Evolutionary conservation across 1,140 invertebrate species (phyloP), one percentile per base, ranked within the genome.

Genomic region (Octopus bimaculoides): DNA sequence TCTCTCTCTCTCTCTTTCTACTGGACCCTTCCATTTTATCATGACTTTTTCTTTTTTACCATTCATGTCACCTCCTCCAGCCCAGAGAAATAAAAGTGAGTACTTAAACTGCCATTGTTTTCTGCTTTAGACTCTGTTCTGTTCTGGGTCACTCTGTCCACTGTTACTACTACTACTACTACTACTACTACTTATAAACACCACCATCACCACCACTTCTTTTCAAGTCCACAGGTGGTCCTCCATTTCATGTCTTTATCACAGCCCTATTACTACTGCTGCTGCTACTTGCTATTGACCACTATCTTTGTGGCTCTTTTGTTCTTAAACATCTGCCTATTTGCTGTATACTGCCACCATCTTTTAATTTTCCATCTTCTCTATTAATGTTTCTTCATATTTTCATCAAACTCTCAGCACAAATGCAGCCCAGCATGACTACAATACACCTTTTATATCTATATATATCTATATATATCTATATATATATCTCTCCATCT

Each of bases 1-100:
- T 61, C 56, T 61, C 56, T 61, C 56, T 61, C 56, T 10, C 7
- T 61, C 17, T 61, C 17, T 61, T 71, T 71, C 26, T 71, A n/a
- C 26, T 71, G 17, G 26, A n/a, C 66, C 66, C 17, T 71, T 71
- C 26, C 26, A n/a, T 71, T n/a, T 71, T 71, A 71, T 71, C 66
- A 71, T 71, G 17, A 71, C 66, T 71, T 71, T 71, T 71, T 71
- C 66, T 71, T 71, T 71, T 71, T 71, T 71, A 71, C 66, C 66
- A 17, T 71, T 71, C 66, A 71, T 71, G 66, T 71, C 66, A 41
- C 26, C 26, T 71, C 66, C 66, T 71, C 66, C 66, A 71, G 66
- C 66, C 66, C 66, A 71, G 66, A 71, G 66, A 71, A 71, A 20
- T 71, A 20, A 71, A 71, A 71, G 66, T 71, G 66, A 71, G 66